Base-by-base conservation (phyloP, 2,113 vertebrate genomes). In the Ranitomeya imitator region DNA sequence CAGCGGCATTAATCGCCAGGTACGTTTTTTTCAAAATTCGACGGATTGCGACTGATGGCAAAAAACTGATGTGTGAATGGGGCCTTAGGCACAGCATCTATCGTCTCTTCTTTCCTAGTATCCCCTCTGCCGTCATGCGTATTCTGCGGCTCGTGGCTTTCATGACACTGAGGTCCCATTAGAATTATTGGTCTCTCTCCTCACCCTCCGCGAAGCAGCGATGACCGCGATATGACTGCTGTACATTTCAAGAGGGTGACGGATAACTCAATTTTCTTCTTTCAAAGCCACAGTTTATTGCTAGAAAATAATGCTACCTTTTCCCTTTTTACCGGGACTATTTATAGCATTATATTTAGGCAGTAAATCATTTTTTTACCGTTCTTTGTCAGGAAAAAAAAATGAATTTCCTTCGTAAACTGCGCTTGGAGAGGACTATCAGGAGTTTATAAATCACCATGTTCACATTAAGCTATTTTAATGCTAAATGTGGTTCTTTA, bases 341-440 rank as follows among this genome's bases (percentile, higher is more conserved):
- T 88, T 84, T 88, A 69, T 78, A 69, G 60, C 1, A 16, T 52
- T 69, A 88, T 79, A 85, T 88, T 88, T 78, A 55, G 81, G 31
- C 18, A 79, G 87, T 84, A 84, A 79, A 84, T 88, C 87, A 79
- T 85, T 78, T 86, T 88, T 88, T 88, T 84, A 88, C 81, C 52
- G n/a, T 78, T 37, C 79, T 77, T 88, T 54, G 73, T 61, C 81
- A 51, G 71, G 71, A 45, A 65, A 14, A 45, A 71, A 77, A 84
- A 84, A n/a, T 78, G 31, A 79, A 88, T 84, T 78, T 78, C 59
- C 73, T 69, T 15, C 7, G 6, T 54, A 19, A 57, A 26, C 15
- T 45, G 63, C 16, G n/a, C 23, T 18, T n/a, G 23, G 67, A 77
- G n/a, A 13, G 37, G 52, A 54, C 80, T 15, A 11, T 45, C 37